These are phyloP conservation scores for Leptinotarsa tumamoca DNA, from an alignment of 2,888 invertebrate species.

Conservation along the genomic window DNA sequence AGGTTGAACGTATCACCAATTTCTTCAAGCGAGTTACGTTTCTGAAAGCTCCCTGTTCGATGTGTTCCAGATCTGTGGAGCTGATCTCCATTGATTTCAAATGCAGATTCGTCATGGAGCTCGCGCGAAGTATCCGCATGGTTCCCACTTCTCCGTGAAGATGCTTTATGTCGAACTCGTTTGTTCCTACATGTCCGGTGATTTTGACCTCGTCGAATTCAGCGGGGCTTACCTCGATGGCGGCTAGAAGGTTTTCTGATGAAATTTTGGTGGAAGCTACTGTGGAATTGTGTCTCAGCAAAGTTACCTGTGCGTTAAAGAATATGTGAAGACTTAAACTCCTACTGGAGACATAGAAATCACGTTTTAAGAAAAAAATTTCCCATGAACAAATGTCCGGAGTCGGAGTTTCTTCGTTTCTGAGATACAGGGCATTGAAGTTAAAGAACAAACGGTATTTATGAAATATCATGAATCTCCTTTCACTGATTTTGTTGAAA, in stretches of 20 bases:
- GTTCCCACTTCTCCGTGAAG: conserved; percentile 2
- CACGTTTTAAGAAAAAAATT: too few species aligned
- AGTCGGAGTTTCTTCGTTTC: too few species aligned
- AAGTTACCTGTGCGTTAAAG: not conserved
- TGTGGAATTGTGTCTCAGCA: conserved; percentile 3
- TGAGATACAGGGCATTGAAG: too few species aligned
- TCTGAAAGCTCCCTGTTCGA: conserved; percentile 30
- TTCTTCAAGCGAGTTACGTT: conserved; percentile 24
- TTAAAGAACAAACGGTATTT: too few species aligned
- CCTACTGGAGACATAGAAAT: too few species aligned
- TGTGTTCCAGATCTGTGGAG: conserved; percentile 25
- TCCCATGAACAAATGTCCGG: too few species aligned
- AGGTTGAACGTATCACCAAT: conserved; percentile 22
- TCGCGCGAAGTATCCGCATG: conserved; percentile 26
- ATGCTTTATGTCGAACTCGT: not conserved
- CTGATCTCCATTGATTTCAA: conserved; percentile 23
- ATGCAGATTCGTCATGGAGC: conserved; percentile 24
- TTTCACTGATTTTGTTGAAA: too few species aligned
- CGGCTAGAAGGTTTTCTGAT: not conserved
- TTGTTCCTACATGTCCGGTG: not conserved
- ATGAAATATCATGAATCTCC: too few species aligned
- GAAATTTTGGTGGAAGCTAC: conserved; percentile 1
- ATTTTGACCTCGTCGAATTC: conserved; percentile 14
- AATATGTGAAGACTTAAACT: too few species aligned
- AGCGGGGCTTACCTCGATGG: not conserved